A percentile compares a stretch with the other conserved stretches of the same genome.
phyloP scores from a whole-genome alignment of 2,888 invertebrate genomes.

The Pyrgus malvae region DNA sequence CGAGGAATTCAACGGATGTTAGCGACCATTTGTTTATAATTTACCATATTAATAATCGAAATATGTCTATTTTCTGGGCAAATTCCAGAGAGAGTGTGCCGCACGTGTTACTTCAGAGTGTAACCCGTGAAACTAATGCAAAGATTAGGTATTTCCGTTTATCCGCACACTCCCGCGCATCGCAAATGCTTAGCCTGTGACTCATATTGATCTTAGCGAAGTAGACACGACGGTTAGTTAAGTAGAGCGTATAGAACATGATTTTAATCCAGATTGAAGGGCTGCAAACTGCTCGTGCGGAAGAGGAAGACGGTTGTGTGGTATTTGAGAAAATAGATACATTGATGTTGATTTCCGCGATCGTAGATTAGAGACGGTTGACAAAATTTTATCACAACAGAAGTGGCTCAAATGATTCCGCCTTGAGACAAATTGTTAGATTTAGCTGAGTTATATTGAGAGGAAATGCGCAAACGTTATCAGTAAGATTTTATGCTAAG shows the following conservation, averaged over 20 bases:
- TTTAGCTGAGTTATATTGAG: not conserved
- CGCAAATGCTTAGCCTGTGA: constrained; percentile 46
- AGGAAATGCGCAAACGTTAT: not conserved
- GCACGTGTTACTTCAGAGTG: constrained; percentile 56
- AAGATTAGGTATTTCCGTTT: constrained; percentile 79
- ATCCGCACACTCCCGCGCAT: constrained; percentile 49
- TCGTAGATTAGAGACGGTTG: constrained; percentile 13
- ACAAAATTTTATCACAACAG: constrained; percentile 11
- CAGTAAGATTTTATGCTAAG: too few relatives aligned
- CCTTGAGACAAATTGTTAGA: constrained; percentile 2
- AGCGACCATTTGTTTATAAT: constrained; percentile 21
- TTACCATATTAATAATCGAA: constrained; percentile 21
- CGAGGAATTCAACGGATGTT: constrained; percentile 16
- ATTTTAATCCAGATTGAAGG: constrained; percentile 26
- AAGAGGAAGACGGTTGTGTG: constrained; percentile 12
- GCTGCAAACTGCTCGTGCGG: constrained; percentile 8
- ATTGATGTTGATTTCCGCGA: constrained; percentile 20
- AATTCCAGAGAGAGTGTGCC: constrained; percentile 34
- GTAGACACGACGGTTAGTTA: constrained; percentile 26
- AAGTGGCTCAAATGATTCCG: not conserved
- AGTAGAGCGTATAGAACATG: constrained; percentile 25
- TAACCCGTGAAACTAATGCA: constrained; percentile 62
- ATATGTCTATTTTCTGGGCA: constrained; percentile 11
- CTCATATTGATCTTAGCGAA: constrained; percentile 35
- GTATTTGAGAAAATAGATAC: constrained; percentile 2